A percentile compares a stretch with the other conserved stretches of the same genome.
Conservation (phyloP, 2,888 invertebrate species). For the Cepaea hortensis region DNA sequence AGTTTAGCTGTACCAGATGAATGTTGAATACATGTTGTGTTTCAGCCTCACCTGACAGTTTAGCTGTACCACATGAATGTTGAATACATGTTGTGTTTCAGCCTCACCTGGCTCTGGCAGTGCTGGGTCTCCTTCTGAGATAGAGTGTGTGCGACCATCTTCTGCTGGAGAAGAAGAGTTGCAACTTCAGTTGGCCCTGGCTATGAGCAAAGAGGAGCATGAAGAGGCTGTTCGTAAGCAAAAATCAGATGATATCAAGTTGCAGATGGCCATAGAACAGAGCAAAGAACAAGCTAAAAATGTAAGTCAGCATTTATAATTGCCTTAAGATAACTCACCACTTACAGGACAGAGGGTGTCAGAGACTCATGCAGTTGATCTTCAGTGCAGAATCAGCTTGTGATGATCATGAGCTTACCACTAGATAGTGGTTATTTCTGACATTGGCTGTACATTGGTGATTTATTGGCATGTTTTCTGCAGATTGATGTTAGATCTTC, state of each 20-base stretch:
- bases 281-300: slow-evolving; percentile 78
- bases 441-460: too few relatives aligned
- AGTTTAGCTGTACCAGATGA: too few relatives aligned
- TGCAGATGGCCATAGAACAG: slow-evolving; percentile 84
- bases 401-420: too few relatives aligned
- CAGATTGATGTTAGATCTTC: too few relatives aligned
- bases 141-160: slow-evolving; percentile 95
- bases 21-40: too few relatives aligned
- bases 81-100: background rate
- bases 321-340: too few relatives aligned
- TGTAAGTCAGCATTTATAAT: slow-evolving; percentile 44
- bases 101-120: slow-evolving; percentile 54
- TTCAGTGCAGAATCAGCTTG: too few relatives aligned
- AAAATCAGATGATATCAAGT: slow-evolving; percentile 52
- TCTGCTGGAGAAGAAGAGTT: slow-evolving; percentile 98
- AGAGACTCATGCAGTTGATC: too few relatives aligned
- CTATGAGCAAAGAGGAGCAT: slow-evolving; percentile 98
- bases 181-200: slow-evolving; percentile 96
- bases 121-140: slow-evolving; percentile 78
- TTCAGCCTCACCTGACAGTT: too few relatives aligned
- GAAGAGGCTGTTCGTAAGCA: slow-evolving; percentile 84
- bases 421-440: too few relatives aligned
- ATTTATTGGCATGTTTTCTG: too few relatives aligned
- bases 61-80: background rate
- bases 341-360: too few relatives aligned